These are phyloP conservation scores for Heliconius congener DNA, from an alignment of 1,140 invertebrate species.

Conservation along the genomic window DNA sequence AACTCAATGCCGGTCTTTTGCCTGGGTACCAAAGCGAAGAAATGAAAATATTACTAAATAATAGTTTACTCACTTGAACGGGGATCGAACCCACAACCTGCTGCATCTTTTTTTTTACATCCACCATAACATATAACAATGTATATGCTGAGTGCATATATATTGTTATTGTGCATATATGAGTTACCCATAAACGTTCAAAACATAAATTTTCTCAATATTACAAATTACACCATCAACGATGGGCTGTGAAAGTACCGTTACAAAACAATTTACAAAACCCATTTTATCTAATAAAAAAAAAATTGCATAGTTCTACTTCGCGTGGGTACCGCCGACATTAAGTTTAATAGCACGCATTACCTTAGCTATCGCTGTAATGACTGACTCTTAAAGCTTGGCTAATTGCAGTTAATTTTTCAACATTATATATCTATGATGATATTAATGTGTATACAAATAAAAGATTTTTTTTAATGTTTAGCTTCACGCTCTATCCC, in stretches of 20 bases:
- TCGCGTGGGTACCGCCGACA: background rate
- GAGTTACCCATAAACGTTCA: background rate
- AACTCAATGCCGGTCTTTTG: too few relatives aligned
- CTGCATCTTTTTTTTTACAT: too few relatives aligned
- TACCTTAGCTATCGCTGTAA: conserved; percentile 3
- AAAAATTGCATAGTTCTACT: background rate
- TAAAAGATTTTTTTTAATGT: background rate
- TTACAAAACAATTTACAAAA: conserved; percentile 1
- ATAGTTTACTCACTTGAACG: too few relatives aligned
- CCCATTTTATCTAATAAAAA: background rate
- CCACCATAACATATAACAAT: too few relatives aligned
- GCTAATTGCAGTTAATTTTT: conserved; percentile 12
- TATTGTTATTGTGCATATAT: too few relatives aligned
- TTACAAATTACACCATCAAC: background rate
- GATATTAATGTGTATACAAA: background rate
- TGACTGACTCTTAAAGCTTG: conserved; percentile 15
- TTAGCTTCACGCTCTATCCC: too few relatives aligned
- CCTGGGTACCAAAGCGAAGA: too few relatives aligned
- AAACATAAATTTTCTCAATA: background rate
- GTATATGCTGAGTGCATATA: too few relatives aligned
- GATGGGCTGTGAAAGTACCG: background rate
- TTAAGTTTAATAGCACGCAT: conserved; percentile 17
- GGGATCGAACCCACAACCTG: too few relatives aligned
- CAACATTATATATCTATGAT: background rate
- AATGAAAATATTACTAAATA: too few relatives aligned